phyloP scores from a whole-genome alignment of 2,113 vertebrate genomes.

The Thymallus thymallus region DNA sequence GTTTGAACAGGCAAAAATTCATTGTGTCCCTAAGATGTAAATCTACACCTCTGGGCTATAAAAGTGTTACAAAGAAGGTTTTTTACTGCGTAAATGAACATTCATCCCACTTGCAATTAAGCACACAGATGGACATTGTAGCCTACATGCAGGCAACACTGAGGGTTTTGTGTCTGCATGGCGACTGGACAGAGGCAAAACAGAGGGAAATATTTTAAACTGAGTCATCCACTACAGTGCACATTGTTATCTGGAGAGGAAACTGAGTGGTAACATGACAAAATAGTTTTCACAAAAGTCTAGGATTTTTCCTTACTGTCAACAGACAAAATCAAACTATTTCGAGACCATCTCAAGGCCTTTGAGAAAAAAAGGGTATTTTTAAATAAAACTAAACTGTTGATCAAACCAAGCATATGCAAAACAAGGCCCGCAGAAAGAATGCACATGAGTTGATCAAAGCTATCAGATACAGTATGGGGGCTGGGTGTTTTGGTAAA shows the following conservation, averaged over 20 bases:
- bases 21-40: slow-evolving; percentile 72
- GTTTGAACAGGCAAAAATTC: slow-evolving; percentile 69
- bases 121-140: slow-evolving; percentile 77
- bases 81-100: slow-evolving; percentile 73
- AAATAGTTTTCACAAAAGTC: slow-evolving; percentile 50
- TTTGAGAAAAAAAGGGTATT: background rate
- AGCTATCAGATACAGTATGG: slow-evolving; percentile 54
- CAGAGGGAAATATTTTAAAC: slow-evolving; percentile 76
- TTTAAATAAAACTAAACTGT: background rate
- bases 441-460: background rate
- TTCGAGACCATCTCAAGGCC: slow-evolving; percentile 27
- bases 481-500: slow-evolving; percentile 79
- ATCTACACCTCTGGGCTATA: slow-evolving; percentile 78
- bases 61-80: slow-evolving; percentile 74
- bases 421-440: background rate
- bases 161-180: slow-evolving; percentile 78
- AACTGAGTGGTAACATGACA: slow-evolving; percentile 58
- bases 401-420: background rate
- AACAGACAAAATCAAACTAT: slow-evolving; percentile 20
- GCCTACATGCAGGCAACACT: slow-evolving; percentile 73
- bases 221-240: slow-evolving; percentile 71
- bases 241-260: slow-evolving; percentile 59
- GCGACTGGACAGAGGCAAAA: slow-evolving; percentile 67
- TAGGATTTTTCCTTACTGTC: slow-evolving; percentile 23
- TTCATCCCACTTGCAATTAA: slow-evolving; percentile 79